phyloP scores from a whole-genome alignment of 2,888 invertebrate species.

The Erannis defoliaria region DNA sequence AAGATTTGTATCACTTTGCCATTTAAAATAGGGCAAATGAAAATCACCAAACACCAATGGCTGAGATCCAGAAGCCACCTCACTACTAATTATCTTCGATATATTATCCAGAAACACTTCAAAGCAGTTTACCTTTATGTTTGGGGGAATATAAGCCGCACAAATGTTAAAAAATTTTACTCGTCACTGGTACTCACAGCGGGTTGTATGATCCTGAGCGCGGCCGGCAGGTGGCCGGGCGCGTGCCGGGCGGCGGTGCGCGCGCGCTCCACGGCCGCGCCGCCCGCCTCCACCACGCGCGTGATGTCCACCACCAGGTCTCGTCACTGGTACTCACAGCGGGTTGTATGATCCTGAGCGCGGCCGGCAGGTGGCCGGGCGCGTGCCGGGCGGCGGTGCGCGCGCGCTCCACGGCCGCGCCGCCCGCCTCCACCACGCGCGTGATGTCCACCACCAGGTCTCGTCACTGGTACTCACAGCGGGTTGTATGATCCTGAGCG shows the following conservation, averaged over 20 bases:
- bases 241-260: constrained; percentile 39
- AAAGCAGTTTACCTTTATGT: too few relatives aligned
- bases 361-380: constrained; percentile 47
- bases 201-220: constrained; percentile 59
- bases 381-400: constrained; percentile 39
- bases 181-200: constrained; percentile 47
- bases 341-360: constrained; percentile 59
- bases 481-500: constrained; percentile 59
- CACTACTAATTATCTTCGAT: too few relatives aligned
- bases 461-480: constrained; percentile 48
- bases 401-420: constrained; percentile 63
- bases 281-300: constrained; percentile 71
- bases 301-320: too few relatives aligned
- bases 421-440: constrained; percentile 71
- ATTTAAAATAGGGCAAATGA: too few relatives aligned
- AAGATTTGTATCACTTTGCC: too few relatives aligned
- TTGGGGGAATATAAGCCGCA: too few relatives aligned
- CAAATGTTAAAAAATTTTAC: too few relatives aligned
- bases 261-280: constrained; percentile 63
- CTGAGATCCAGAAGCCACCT: too few relatives aligned
- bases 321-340: constrained; percentile 47
- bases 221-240: constrained; percentile 47
- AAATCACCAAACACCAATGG: too few relatives aligned
- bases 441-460: too few relatives aligned
- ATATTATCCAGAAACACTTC: too few relatives aligned